phyloP scores from a whole-genome alignment of 2,113 vertebrate species.

The Brachirus orientalis region DNA sequence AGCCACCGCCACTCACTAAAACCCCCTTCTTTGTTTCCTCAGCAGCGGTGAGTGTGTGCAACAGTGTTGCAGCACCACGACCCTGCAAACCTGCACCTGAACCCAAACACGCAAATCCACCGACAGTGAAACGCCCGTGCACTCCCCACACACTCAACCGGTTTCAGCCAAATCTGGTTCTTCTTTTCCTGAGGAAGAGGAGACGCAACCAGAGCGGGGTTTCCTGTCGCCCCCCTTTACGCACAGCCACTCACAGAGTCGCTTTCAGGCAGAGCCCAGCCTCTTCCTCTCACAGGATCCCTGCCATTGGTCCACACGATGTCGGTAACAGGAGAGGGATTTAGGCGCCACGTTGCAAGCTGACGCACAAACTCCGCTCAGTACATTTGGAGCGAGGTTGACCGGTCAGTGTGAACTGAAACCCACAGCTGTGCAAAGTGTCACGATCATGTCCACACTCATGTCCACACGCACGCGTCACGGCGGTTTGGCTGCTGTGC shows the following conservation, averaged over 20 bases:
- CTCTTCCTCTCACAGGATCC: not conserved
- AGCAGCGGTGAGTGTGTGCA: not conserved
- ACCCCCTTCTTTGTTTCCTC: not conserved
- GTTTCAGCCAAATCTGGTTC: conserved; percentile 44
- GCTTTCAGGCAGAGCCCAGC: conserved; percentile 19
- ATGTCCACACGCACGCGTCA: not conserved
- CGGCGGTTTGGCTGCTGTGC: too few species aligned
- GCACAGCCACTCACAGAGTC: conserved; percentile 70
- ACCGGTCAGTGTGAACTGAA: not conserved
- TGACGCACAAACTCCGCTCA: conserved; percentile 22
- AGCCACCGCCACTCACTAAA: not conserved
- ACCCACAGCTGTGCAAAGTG: not conserved
- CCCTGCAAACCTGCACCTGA: not conserved
- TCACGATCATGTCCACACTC: not conserved
- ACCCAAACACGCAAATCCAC: not conserved
- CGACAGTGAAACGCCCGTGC: not conserved
- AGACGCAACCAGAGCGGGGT: conserved; percentile 60
- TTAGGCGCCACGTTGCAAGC: conserved; percentile 85
- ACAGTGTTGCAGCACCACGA: not conserved
- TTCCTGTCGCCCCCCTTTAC: conserved; percentile 46
- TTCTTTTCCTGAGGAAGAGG: conserved; percentile 17
- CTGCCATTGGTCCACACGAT: conserved; percentile 69
- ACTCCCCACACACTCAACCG: not conserved
- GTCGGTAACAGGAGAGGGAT: conserved; percentile 52
- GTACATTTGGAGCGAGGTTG: too few species aligned